Base-by-base conservation (phyloP, 2,888 invertebrate genomes). In the Drosophila silvestris region DNA sequence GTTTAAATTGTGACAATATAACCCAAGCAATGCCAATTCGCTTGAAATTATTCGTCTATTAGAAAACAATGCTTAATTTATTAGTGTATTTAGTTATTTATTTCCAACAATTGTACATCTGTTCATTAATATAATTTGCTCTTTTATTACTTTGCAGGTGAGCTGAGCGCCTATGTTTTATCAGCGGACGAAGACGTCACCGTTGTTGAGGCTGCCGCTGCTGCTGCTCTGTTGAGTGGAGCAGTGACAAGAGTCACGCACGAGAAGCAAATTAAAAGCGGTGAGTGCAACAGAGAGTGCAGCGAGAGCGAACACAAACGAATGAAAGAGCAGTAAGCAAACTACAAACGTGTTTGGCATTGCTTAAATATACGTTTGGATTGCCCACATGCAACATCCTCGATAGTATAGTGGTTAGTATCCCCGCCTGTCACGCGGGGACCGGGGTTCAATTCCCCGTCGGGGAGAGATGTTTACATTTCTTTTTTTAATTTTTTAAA, bases 381-480 rank as follows among this genome's bases (percentile, higher is more conserved):
- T 59, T 5, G 9, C 0, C 6, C 0, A 0, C 9, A 0, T 0
- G 28, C 59, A 79, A 66, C 79, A 50, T 83, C 85, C 88, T 87
- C 87, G 83, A 87, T 87, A 83, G 83, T 85, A 83, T 84, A 83
- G 88, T 83, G 83, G 87, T 86, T 10, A 83, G 83, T 86, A 83
- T 86, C 83, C 82, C 82, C 84, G 82, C 82, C 85, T 82, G 82
- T 85, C 85, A 83, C 83, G 82, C 82, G 85, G 82, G 83, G 83
- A 83, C 83, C 86, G 83, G 86, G 86, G 86, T 83, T 83, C 86
- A 83, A 83, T 83, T 83, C 86, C 85, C 83, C 83, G 83, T 86
- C 83, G 86, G 86, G 86, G 83, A 83, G 81, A 70, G 22, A 32
- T 65, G 30, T 32, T 51, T 30, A 19, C 6, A 30, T 39, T 10